phyloP scores from a whole-genome alignment of 2,888 invertebrate genomes.

The Agonum fuliginosum region DNA sequence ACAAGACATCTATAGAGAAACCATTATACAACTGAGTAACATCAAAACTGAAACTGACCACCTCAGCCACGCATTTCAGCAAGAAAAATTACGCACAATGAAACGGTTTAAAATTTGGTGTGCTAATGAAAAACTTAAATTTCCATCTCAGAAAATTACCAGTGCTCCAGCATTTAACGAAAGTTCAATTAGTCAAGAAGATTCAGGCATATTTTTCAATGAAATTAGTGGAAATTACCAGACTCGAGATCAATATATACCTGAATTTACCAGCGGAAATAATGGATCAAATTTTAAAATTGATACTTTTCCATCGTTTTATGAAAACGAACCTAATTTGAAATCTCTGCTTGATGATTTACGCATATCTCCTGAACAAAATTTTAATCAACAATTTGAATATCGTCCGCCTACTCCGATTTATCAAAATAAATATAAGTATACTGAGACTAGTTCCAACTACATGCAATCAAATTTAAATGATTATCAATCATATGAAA shows the following conservation, averaged over 20 bases:
- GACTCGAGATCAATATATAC: constrained; percentile 1
- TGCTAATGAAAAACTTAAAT: background rate
- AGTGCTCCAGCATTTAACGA: background rate
- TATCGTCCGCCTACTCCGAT: too few species aligned
- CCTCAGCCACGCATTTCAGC: constrained; percentile 66
- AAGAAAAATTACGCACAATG: constrained; percentile 65
- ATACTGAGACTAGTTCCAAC: too few species aligned
- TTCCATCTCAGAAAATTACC: background rate
- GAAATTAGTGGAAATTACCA: background rate
- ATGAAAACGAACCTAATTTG: constrained; percentile 1
- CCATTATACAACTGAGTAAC: constrained; percentile 66
- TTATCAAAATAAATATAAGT: too few species aligned
- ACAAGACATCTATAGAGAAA: constrained; percentile 67
- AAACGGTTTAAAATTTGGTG: constrained; percentile 50
- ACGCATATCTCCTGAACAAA: background rate
- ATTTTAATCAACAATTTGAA: background rate
- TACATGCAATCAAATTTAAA: background rate
- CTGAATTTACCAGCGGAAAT: background rate
- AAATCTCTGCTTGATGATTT: background rate
- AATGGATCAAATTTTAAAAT: background rate
- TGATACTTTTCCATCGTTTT: constrained; percentile 13
- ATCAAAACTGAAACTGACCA: constrained; percentile 68
- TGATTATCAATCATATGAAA: background rate
- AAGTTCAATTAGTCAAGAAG: too few species aligned
- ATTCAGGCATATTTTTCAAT: too few species aligned